A percentile compares a stretch with the other conserved stretches of the same genome.
Evolutionary conservation across 2,113 vertebrate species (phyloP).

Genomic region (Nothoprocta pentlandii): DNA sequence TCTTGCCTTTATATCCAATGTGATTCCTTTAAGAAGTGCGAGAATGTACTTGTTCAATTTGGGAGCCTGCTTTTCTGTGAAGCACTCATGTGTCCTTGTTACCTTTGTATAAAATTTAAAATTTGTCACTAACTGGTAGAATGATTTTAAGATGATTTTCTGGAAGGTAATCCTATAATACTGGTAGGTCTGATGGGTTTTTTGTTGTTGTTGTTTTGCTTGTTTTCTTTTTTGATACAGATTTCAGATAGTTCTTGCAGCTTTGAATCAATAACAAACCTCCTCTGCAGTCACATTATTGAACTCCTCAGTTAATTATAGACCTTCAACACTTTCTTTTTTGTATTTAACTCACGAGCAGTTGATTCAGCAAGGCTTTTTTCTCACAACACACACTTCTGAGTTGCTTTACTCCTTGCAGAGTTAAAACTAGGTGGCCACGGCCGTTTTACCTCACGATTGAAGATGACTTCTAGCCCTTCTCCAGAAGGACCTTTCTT

Average conservation of each 20-base stretch:
- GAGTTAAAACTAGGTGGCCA: not conserved
- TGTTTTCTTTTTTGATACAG: not conserved
- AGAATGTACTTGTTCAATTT: not conserved
- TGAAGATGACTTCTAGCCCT: not conserved
- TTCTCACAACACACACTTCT: not conserved
- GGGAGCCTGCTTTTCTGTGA: not conserved
- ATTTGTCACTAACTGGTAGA: not conserved
- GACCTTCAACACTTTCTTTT: not conserved
- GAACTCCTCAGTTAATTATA: not conserved
- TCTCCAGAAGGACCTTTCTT: not conserved
- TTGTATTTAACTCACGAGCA: not conserved
- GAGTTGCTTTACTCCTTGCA: not conserved
- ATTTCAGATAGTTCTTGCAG: not conserved
- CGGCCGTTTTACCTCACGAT: not conserved
- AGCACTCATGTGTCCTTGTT: not conserved
- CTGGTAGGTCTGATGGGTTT: not conserved
- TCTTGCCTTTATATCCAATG: not conserved
- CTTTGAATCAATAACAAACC: not conserved
- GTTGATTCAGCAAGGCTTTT: not conserved
- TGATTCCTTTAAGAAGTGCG: not conserved
- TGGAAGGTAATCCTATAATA: not conserved
- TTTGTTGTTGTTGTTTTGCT: too few relatives aligned
- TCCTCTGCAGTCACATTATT: not conserved
- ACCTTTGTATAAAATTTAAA: not conserved
- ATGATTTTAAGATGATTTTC: not conserved